These are phyloP conservation scores for Alfaro cultratus DNA, from an alignment of 2,797 vertebrate species.

Conservation along the genomic window DNA sequence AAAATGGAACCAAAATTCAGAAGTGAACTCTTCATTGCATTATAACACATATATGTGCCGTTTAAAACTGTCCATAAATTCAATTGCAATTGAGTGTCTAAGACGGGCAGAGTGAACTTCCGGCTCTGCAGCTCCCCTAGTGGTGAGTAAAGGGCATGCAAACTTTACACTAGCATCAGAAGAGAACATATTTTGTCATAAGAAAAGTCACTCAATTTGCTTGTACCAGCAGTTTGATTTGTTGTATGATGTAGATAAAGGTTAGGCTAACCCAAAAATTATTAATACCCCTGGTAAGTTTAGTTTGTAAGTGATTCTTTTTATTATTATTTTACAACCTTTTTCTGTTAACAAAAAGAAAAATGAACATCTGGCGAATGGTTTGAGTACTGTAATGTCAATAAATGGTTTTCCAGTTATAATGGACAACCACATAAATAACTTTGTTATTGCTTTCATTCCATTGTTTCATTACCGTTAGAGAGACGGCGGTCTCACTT, in stretches of 20 bases:
- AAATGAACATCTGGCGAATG: background rate
- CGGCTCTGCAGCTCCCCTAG: background rate
- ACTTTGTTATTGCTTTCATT: background rate
- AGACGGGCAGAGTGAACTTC: background rate
- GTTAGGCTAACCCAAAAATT: background rate
- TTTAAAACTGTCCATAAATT: background rate
- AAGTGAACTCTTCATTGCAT: background rate
- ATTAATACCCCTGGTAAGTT: background rate
- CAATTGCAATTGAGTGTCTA: background rate
- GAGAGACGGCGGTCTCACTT: background rate
- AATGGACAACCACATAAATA: background rate
- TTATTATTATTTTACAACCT: background rate
- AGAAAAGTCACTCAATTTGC: background rate
- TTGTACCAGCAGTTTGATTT: background rate
- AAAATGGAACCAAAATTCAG: background rate
- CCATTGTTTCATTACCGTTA: background rate
- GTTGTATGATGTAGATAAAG: background rate
- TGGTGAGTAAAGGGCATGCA: background rate
- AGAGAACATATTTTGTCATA: background rate
- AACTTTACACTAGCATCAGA: background rate
- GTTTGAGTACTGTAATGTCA: background rate
- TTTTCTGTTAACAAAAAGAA: background rate
- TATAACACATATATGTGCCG: background rate
- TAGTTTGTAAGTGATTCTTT: background rate
- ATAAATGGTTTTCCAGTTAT: background rate